Evolutionary conservation across 2,113 vertebrate species (phyloP).

Genomic region (Pithys albifrons): DNA sequence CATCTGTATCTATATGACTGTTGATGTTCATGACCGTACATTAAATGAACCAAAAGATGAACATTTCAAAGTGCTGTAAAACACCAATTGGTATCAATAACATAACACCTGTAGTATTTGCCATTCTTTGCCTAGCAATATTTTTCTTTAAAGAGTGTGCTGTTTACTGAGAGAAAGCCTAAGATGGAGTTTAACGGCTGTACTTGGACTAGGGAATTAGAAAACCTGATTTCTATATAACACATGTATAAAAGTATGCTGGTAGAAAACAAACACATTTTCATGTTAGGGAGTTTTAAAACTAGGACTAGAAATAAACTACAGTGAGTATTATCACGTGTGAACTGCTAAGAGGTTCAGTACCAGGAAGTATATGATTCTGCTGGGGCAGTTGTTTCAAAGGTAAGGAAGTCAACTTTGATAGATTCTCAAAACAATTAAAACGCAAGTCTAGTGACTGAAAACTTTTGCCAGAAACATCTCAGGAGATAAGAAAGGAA

Average conservation of each 20-base stretch:
- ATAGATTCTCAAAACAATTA: background rate
- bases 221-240: background rate
- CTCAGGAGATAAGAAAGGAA: background rate
- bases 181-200: background rate
- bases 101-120: background rate
- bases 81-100: background rate
- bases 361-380: background rate
- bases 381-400: background rate
- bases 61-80: background rate
- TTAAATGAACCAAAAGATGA: background rate
- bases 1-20: rapidly evolving
- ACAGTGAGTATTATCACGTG: background rate
- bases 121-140: background rate
- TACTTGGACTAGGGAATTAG: background rate
- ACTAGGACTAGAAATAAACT: background rate
- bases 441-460: background rate
- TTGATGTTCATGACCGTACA: background rate
- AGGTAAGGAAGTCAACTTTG: background rate
- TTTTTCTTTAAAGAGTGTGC: background rate
- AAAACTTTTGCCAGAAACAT: background rate
- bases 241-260: background rate
- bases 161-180: background rate
- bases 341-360: background rate
- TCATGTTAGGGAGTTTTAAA: background rate
- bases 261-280: background rate